These are phyloP conservation scores for Trachelus troglodyta DNA, from an alignment of 2,888 invertebrate genomes.

Conservation along the genomic window DNA sequence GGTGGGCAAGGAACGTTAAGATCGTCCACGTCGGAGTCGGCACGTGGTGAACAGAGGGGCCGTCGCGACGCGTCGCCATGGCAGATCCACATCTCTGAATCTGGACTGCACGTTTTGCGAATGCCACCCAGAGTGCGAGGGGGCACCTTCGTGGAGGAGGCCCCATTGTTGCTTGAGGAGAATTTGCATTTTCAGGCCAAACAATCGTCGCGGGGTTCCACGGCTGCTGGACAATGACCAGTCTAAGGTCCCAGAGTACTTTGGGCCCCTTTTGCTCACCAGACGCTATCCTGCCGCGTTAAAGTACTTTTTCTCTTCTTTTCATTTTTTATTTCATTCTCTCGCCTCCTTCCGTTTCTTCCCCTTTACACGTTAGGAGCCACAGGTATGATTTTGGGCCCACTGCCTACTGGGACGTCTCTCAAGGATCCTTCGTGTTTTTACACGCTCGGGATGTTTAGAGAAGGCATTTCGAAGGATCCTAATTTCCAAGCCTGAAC, in stretches of 20 bases:
- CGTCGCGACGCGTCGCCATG: background rate
- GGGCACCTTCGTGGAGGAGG: background rate
- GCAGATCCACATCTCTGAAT: conserved; percentile 36
- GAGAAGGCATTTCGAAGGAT: conserved; percentile 29
- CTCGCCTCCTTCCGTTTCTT: background rate
- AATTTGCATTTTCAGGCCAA: conserved; percentile 53
- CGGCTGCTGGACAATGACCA: conserved; percentile 28
- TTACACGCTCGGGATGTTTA: conserved; percentile 30
- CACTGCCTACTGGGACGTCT: background rate
- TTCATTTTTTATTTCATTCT: background rate
- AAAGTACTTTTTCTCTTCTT: conserved; percentile 24
- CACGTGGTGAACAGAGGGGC: conserved; percentile 7
- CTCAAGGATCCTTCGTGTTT: background rate
- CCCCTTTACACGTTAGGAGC: background rate
- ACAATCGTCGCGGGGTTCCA: conserved; percentile 44
- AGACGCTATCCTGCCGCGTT: background rate
- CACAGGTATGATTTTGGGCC: background rate
- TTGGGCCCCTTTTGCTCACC: background rate
- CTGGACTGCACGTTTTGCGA: conserved; percentile 46
- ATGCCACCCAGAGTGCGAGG: conserved; percentile 44
- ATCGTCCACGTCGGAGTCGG: conserved; percentile 9
- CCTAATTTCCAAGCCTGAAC: conserved; percentile 44
- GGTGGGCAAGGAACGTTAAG: background rate
- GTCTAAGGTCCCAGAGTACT: background rate
- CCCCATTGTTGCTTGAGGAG: conserved; percentile 30